These are phyloP conservation scores for Octopus sinensis DNA, from an alignment of 1,140 invertebrate genomes.

Conservation along the genomic window DNA sequence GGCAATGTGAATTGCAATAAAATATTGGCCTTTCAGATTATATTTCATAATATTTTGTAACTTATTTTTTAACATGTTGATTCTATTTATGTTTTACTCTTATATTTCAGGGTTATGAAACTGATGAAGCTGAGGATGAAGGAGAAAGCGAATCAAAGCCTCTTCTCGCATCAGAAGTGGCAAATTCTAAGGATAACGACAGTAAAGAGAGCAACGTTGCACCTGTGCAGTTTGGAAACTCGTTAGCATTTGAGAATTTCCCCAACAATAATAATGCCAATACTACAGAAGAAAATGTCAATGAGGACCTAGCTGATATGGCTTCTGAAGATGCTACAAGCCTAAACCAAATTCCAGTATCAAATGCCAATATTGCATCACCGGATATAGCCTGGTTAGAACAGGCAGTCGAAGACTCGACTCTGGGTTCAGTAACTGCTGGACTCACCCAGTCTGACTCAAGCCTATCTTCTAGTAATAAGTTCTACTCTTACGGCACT, in stretches of 20 bases:
- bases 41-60: neutral
- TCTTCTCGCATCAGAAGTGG: neutral
- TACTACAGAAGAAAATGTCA: neutral
- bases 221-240: neutral
- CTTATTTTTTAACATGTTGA: neutral
- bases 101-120: neutral
- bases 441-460: slow-evolving; percentile 14
- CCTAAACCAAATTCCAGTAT: neutral
- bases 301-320: neutral
- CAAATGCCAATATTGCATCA: neutral
- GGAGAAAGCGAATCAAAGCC: slow-evolving; percentile 8
- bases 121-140: neutral
- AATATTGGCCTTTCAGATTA: too few relatives aligned
- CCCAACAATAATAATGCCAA: slow-evolving; percentile 6
- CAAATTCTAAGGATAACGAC: slow-evolving; percentile 3
- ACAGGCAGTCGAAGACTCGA: neutral
- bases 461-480: slow-evolving; percentile 2
- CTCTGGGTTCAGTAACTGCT: slow-evolving; percentile 3
- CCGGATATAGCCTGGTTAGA: neutral
- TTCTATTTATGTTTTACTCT: neutral
- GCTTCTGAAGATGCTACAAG: neutral
- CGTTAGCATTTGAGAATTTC: slow-evolving; percentile 8
- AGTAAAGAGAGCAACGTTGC: neutral
- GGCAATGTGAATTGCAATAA: too few relatives aligned
- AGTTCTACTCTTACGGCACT: neutral